Evolutionary conservation across 2,797 vertebrate species (phyloP).

Genomic region (Bovichtus diacanthus): DNA sequence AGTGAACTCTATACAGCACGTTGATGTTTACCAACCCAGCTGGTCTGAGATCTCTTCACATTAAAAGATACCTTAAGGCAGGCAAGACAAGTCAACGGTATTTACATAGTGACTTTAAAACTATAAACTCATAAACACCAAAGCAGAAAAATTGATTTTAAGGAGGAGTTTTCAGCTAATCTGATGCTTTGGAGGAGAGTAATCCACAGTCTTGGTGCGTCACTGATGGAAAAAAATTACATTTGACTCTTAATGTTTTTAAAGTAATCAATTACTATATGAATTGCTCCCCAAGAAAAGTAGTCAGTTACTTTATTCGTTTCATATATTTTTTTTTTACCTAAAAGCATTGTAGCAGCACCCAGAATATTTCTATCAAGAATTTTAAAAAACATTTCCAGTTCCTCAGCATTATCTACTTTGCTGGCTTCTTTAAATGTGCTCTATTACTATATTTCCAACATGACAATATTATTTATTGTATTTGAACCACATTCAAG

Average conservation of each 20-base stretch:
- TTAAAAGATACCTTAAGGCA: background rate
- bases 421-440: too few relatives aligned
- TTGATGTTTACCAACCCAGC: conserved; percentile 26
- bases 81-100: background rate
- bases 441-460: too few relatives aligned
- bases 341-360: too few relatives aligned
- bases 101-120: conserved; percentile 10
- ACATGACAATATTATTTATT: too few relatives aligned
- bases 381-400: too few relatives aligned
- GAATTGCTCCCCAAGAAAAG: background rate
- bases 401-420: too few relatives aligned
- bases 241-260: background rate
- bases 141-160: background rate
- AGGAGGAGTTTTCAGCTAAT: background rate
- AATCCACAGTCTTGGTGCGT: background rate
- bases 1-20: background rate
- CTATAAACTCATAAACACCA: background rate
- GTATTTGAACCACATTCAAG: too few relatives aligned
- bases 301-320: too few relatives aligned
- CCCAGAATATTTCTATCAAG: too few relatives aligned
- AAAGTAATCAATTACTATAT: background rate
- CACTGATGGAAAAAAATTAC: background rate
- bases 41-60: conserved; percentile 29
- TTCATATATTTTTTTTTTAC: too few relatives aligned
- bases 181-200: conserved; percentile 11